Evolutionary conservation across 2,113 vertebrate species (phyloP).

Genomic region (Phrynosoma blainvillii): DNA sequence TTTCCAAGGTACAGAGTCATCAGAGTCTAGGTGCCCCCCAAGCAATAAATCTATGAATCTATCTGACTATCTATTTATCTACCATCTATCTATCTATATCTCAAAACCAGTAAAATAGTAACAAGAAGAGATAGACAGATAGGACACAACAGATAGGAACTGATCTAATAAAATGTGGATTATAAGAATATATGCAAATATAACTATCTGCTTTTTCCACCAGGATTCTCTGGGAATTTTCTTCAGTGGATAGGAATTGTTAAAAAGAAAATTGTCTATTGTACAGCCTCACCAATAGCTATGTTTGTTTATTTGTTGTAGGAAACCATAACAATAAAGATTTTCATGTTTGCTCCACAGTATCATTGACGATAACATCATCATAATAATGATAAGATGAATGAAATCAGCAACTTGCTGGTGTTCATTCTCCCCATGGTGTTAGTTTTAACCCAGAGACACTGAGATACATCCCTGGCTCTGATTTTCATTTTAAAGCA

Average conservation of each 20-base stretch:
- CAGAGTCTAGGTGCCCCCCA: neutral
- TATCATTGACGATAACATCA: neutral
- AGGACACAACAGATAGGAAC: neutral
- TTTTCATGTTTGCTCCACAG: conserved; percentile 49
- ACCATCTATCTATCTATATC: too few relatives aligned
- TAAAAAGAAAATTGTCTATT: neutral
- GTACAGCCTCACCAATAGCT: neutral
- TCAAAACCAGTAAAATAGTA: neutral
- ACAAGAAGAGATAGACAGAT: neutral
- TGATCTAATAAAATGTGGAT: neutral
- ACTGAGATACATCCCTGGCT: conserved; percentile 41
- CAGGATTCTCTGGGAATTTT: neutral
- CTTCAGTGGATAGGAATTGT: neutral
- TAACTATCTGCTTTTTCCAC: neutral
- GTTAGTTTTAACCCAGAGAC: conserved; percentile 38
- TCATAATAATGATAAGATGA: neutral
- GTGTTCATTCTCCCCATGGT: conserved; percentile 12
- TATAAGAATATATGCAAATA: neutral
- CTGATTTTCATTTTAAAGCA: conserved; percentile 56
- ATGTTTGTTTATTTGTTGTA: neutral
- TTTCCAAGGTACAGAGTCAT: neutral
- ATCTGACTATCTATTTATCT: too few relatives aligned
- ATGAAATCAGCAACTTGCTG: neutral
- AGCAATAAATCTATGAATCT: neutral
- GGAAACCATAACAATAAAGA: neutral